phyloP scores from a whole-genome alignment of 2,113 vertebrate genomes.

The Chiloscyllium plagiosum region DNA sequence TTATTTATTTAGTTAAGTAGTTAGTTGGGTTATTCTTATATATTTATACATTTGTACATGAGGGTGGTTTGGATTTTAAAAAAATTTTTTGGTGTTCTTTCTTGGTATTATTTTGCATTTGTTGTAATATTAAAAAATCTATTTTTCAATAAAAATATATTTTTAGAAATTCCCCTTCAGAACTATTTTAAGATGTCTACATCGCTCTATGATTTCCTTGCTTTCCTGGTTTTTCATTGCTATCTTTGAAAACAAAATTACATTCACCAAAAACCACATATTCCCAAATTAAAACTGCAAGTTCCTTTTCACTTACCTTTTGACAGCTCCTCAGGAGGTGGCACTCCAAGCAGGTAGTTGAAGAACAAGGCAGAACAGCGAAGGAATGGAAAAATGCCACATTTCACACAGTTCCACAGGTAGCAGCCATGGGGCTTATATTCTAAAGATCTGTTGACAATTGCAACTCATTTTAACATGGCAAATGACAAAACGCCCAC shows the following conservation, averaged over 20 bases:
- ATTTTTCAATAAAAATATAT: too few relatives aligned
- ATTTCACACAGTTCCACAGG: slow-evolving; percentile 72
- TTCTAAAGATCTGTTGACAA: slow-evolving; percentile 24
- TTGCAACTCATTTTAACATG: not conserved
- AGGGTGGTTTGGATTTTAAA: too few relatives aligned
- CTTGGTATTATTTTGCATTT: too few relatives aligned
- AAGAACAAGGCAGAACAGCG: slow-evolving; percentile 87
- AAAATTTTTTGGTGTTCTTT: too few relatives aligned
- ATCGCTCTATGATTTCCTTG: not conserved
- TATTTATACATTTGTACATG: too few relatives aligned
- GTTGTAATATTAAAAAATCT: too few relatives aligned
- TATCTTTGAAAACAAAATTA: not conserved
- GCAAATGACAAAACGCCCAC: not conserved
- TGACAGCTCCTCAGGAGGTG: slow-evolving; percentile 77
- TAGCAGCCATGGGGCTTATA: slow-evolving; percentile 54
- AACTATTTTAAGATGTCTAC: not conserved
- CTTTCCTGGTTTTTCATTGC: not conserved
- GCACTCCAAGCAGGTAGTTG: slow-evolving; percentile 83
- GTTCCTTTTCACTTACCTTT: slow-evolving; percentile 53
- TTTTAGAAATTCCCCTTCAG: too few relatives aligned
- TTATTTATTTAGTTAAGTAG: too few relatives aligned
- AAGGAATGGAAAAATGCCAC: slow-evolving; percentile 79
- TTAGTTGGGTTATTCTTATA: too few relatives aligned
- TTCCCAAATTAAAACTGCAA: not conserved
- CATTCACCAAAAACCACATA: not conserved